Conservation (phyloP, 2,113 vertebrate genomes). For the Oostethus manadensis region DNA sequence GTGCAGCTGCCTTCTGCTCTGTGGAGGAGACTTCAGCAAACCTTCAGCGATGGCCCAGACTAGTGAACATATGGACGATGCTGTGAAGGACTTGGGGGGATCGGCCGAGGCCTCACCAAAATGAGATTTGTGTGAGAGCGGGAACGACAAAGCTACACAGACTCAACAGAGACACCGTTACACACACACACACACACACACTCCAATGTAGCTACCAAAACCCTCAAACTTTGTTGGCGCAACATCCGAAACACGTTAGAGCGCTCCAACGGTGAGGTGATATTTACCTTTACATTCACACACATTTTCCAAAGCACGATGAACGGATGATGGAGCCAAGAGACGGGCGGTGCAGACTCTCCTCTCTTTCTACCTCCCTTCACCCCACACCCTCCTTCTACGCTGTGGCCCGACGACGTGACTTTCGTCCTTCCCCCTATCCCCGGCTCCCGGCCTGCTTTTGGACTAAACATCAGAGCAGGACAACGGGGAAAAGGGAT, state of each 20-base stretch:
- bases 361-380: constrained; percentile 69
- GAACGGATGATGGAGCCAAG: constrained; percentile 62
- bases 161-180: constrained; percentile 44
- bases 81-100: constrained; percentile 51
- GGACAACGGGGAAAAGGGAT: constrained; percentile 48
- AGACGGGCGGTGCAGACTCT: constrained; percentile 60
- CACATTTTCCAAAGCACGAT: constrained; percentile 78
- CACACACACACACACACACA: constrained; percentile 36
- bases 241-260: constrained; percentile 29
- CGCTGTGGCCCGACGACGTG: constrained; percentile 39
- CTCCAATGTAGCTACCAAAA: constrained; percentile 60
- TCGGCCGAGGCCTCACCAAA: constrained; percentile 53
- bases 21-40: constrained; percentile 37
- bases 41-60: constrained; percentile 57
- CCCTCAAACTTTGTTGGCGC: constrained; percentile 53
- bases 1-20: constrained; percentile 45
- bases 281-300: constrained; percentile 65
- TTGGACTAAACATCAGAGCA: constrained; percentile 57
- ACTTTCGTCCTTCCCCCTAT: constrained; percentile 39
- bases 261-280: constrained; percentile 49
- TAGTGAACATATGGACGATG: constrained; percentile 57
- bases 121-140: constrained; percentile 50
- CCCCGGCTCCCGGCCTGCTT: constrained; percentile 32
- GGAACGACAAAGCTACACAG: constrained; percentile 43
- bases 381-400: constrained; percentile 39